Base-by-base conservation (phyloP, 2,797 vertebrate genomes). In the Enoplosus armatus region DNA sequence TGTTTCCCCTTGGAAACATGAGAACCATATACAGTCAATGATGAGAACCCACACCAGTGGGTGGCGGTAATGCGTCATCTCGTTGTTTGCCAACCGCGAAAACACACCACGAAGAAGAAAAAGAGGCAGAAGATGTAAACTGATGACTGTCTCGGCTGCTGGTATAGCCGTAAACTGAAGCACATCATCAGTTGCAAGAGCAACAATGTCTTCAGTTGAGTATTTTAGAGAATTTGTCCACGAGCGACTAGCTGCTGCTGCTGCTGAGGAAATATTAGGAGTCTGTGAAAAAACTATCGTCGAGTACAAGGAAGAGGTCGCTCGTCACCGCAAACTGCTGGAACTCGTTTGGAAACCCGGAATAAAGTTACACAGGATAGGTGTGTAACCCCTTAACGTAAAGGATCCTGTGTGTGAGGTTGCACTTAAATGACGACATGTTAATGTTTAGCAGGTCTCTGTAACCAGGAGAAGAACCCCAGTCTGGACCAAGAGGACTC, bases 181-280 rank as follows among this genome's bases (percentile, higher is more conserved):
- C 35, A 37, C 9, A 10, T 37, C 35, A 2, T 37, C 35, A 37
- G 35, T 37, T 3, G 33, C 11, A 37, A 18, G 4, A 47, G 11
- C 48, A 59, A 65, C 33, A 14, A 72, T 80, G 77, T 68, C 72
- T 6, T 27, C 82, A 3, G 47, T 54, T 8, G 64, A 50, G 1
- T 10, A 10, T 45, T 39, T 80, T 14, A 70, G 70, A 14, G 16
- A 51, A 15, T 80, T 85, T 16, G n/a, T 88, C 1, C 53, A 33
- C 14, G 45, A 85, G 41, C 71, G 80, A 68, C 53, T 89, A 1
- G 60, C n/a, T n/a, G n/a, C 55, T 11, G 77, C 79, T 29, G 87
- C 80, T 39, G 79, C 77, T 29, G 82, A 80, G 9, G 84, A 89
- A 24, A 89, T 86, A 80, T 80, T 86, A 2, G 3, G 3, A 20